phyloP scores from a whole-genome alignment of 2,888 invertebrate species.

The Lepidochitona cinerea region DNA sequence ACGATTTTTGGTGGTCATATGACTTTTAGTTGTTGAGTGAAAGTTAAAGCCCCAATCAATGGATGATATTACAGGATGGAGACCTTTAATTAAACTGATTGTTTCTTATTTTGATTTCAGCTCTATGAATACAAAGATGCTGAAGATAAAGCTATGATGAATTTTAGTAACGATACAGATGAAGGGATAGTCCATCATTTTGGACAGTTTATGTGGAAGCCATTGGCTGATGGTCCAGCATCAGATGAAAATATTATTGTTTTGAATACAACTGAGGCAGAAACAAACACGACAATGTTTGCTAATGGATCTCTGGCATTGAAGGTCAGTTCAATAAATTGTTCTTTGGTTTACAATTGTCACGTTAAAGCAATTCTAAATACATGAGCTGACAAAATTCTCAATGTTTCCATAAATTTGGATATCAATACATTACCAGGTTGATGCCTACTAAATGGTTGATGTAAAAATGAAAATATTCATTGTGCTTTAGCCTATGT shows the following conservation, averaged over 20 bases:
- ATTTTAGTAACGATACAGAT: neutral
- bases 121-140: slow-evolving; percentile 60
- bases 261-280: neutral
- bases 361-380: no score
- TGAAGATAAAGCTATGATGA: slow-evolving; percentile 47
- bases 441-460: no score
- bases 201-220: neutral
- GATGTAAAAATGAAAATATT: no score
- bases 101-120: slow-evolving; percentile 30
- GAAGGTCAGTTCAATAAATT: slow-evolving; percentile 25
- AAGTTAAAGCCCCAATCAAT: neutral
- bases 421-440: no score
- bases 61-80: neutral
- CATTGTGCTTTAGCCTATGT: no score
- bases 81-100: neutral
- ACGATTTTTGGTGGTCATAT: neutral
- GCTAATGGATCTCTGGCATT: slow-evolving; percentile 20
- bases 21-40: neutral
- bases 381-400: no score
- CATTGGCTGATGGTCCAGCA: neutral
- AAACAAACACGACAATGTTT: neutral
- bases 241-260: neutral
- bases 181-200: neutral
- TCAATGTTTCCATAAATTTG: no score
- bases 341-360: no score